Evolutionary conservation across 2,797 vertebrate species (phyloP).

Genomic region (Platalea minor): DNA sequence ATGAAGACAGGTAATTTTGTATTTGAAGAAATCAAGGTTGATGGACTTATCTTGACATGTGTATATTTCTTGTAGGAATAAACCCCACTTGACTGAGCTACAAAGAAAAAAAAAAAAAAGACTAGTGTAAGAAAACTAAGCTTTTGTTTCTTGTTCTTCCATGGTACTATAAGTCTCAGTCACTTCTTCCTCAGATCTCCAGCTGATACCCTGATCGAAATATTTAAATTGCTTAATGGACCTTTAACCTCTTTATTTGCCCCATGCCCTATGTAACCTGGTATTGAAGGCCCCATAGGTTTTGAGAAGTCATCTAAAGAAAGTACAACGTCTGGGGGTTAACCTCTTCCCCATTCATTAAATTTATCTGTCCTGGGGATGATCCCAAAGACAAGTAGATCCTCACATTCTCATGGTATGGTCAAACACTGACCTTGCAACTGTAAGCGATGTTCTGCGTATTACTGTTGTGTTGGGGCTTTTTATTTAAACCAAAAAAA

Average conservation of each 20-base stretch:
- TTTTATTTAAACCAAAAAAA: too few relatives aligned
- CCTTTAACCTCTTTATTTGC: background rate
- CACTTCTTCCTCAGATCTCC: background rate
- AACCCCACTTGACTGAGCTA: background rate
- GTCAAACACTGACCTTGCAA: background rate
- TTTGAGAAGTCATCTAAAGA: background rate
- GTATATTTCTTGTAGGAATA: background rate
- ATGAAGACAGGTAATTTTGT: background rate
- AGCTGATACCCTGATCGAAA: background rate
- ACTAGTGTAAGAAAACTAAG: background rate
- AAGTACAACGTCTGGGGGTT: background rate
- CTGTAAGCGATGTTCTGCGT: background rate
- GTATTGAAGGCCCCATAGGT: background rate
- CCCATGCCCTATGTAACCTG: background rate
- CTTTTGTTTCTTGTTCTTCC: background rate
- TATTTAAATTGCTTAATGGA: background rate
- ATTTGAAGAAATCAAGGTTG: background rate
- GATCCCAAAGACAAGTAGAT: background rate
- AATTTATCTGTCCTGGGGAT: background rate
- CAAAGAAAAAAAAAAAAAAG: background rate
- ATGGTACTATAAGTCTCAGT: background rate
- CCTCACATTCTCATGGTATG: background rate
- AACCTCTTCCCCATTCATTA: background rate
- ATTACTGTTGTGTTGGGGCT: background rate
- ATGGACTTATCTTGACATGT: fast-evolving